phyloP scores from a whole-genome alignment of 2,797 vertebrate genomes.

The Mus minutoides region DNA sequence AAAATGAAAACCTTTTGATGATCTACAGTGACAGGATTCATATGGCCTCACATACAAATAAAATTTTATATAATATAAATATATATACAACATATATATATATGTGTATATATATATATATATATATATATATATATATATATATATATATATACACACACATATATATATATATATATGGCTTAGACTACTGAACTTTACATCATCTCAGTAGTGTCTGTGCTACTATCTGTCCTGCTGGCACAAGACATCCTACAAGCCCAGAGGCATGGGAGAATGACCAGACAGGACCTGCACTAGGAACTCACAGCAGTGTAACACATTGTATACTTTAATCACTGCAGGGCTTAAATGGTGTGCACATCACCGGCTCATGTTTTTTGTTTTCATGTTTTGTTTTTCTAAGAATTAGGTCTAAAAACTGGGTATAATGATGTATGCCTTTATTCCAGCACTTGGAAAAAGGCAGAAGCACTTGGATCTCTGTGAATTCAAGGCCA shows the following conservation, averaged over 20 bases:
- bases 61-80: not conserved
- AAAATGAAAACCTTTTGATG: slow-evolving; percentile 15
- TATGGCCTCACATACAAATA: not conserved
- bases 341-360: not conserved
- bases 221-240: not conserved
- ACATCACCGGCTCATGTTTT: not conserved
- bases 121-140: not conserved
- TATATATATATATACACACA: no score
- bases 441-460: not conserved
- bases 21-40: not conserved
- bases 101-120: no score
- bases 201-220: not conserved
- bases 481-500: not conserved
- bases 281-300: not conserved
- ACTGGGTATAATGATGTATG: not conserved
- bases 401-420: not conserved
- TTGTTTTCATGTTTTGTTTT: not conserved
- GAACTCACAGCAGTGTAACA: not conserved
- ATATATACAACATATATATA: not conserved
- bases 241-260: not conserved
- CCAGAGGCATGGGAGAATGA: not conserved
- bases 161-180: not conserved
- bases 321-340: not conserved
- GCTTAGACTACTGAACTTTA: not conserved
- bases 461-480: not conserved